phyloP scores from a whole-genome alignment of 2,113 vertebrate genomes.

The Morone chrysops region DNA sequence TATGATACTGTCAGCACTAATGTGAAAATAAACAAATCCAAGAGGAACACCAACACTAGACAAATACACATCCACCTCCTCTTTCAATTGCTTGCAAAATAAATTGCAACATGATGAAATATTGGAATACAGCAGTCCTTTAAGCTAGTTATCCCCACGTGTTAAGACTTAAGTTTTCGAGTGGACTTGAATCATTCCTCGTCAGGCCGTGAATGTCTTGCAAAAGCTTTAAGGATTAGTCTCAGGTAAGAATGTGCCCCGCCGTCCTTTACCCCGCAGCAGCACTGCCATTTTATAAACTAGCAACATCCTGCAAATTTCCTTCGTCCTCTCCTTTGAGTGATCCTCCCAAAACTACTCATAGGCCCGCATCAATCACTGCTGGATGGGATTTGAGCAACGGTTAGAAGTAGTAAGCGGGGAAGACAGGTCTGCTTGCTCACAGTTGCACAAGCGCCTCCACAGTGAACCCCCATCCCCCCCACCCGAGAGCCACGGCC shows the following conservation, averaged over 20 bases:
- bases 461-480: constrained; percentile 10
- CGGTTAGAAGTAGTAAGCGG: not conserved
- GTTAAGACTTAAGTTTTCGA: too few relatives aligned
- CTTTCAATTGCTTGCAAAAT: constrained; percentile 2
- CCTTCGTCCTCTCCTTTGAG: constrained; percentile 46
- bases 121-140: constrained; percentile 14
- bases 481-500: not conserved
- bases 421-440: constrained; percentile 40
- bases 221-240: constrained; percentile 67
- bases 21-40: constrained; percentile 15
- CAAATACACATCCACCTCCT: not conserved
- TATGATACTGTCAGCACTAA: not conserved
- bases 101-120: constrained; percentile 16
- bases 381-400: constrained; percentile 54
- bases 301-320: constrained; percentile 54
- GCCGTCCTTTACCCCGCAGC: constrained; percentile 24
- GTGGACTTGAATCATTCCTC: constrained; percentile 50
- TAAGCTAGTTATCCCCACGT: constrained; percentile 24
- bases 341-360: constrained; percentile 55
- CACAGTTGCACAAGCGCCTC: constrained; percentile 36
- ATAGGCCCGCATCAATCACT: constrained; percentile 60
- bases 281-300: constrained; percentile 50
- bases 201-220: constrained; percentile 38
- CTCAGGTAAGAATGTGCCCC: constrained; percentile 55
- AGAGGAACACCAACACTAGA: constrained; percentile 1